phyloP scores from a whole-genome alignment of 2,797 vertebrate species.

The Emys orbicularis region DNA sequence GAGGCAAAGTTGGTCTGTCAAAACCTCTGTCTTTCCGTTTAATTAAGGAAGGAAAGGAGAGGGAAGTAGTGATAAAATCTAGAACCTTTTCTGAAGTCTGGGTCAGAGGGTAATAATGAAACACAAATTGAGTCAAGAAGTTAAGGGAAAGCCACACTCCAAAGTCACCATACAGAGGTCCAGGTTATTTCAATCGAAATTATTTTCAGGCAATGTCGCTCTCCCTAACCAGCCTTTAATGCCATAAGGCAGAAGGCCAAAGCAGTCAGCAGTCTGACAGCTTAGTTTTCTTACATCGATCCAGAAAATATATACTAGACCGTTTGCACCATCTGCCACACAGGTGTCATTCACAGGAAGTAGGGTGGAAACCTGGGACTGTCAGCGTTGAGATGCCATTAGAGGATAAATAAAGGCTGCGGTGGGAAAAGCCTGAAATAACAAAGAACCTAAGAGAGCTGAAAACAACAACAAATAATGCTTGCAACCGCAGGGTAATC shows the following conservation, averaged over 20 bases:
- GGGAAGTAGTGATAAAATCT: neutral
- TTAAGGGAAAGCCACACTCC: conserved; percentile 9
- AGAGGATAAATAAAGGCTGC: neutral
- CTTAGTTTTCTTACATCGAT: conserved; percentile 36
- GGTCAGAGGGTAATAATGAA: neutral
- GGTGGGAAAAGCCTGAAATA: neutral
- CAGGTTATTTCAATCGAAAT: conserved; percentile 49
- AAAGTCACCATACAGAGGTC: conserved; percentile 1
- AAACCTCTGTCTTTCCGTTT: neutral
- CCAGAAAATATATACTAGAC: conserved; percentile 44
- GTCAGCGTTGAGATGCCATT: neutral
- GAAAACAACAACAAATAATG: neutral
- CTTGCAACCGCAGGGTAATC: neutral
- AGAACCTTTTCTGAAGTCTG: neutral
- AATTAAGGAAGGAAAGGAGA: conserved; percentile 11
- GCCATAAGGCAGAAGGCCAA: conserved; percentile 14
- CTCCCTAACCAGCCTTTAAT: neutral
- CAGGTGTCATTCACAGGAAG: conserved; percentile 49
- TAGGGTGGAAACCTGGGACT: neutral
- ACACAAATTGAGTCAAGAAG: neutral
- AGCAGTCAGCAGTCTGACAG: conserved; percentile 23
- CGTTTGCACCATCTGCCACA: conserved; percentile 36
- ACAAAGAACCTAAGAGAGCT: neutral
- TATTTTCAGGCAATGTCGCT: conserved; percentile 42
- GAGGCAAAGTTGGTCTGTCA: neutral